Base-by-base conservation (phyloP, 2,888 invertebrate genomes). In the Esperia sulphurella region DNA sequence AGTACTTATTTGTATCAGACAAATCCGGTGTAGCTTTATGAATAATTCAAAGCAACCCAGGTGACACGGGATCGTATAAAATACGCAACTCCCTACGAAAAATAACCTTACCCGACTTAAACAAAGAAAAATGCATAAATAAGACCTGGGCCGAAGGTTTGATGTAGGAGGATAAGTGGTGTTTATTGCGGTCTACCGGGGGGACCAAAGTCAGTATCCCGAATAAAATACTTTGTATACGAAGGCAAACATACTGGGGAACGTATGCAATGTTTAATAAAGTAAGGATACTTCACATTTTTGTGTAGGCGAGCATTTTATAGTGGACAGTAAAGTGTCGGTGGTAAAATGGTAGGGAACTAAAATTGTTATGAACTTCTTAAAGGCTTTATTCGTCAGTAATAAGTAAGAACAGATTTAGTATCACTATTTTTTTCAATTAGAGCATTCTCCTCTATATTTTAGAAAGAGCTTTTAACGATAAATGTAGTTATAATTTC, bases 151-250 rank as follows among this genome's bases (percentile, higher is more conserved):
- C 59, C 65, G 62, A 68, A 67, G 65, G 64, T 65, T 70, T 70
- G 70, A 76, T 75, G 67, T 65, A 68, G 57, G 57, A 31, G 62
- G 65, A 66, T 71, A 71, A 70, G 57, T 63, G 55, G 60, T 70
- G 70, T 76, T 78, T 78, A 78, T 72, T 68, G 70, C 70, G 68
- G 71, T 59, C 58, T 57, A 45, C 49, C 37, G 57, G 59, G 31
- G n/a, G 61, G 64, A 59, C 59, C 54, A 54, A 61, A 57, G 61
- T 57, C 61, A 60, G 60, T 53, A 56, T 63, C 66, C 67, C 58
- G 57, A 55, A 75, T 75, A 73, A 73, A 77, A 72, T 71, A 69
- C 70, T 68, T 66, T 67, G 68, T 67, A 55, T 61, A 64, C 61
- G 13, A 45, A 6, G 9, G 33, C 10, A 6, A 9, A 35, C n/a